These are phyloP conservation scores for Drosophila melanogaster DNA, from an alignment of 1,140 invertebrate species.

Conservation along the genomic window DNA sequence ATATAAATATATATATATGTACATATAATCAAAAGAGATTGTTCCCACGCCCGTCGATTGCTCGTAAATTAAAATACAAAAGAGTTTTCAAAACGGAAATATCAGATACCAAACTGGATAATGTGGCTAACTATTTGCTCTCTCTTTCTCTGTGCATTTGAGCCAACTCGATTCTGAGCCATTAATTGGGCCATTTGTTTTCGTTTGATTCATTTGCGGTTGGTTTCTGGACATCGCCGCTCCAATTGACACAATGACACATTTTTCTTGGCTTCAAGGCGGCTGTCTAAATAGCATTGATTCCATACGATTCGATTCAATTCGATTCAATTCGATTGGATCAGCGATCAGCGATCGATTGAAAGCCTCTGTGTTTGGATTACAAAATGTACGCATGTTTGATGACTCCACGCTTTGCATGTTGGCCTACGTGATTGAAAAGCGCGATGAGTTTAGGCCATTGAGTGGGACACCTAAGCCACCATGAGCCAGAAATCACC, in stretches of 20 bases:
- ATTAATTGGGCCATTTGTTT: constrained; percentile 50
- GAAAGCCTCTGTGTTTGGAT: constrained; percentile 54
- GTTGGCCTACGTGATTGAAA: constrained; percentile 59
- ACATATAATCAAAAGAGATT: constrained; percentile 4
- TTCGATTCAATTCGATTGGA: background rate
- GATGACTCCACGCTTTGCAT: constrained; percentile 34
- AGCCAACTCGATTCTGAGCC: constrained; percentile 12
- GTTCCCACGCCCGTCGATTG: constrained; percentile 66
- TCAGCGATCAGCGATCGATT: constrained; percentile 51
- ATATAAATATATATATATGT: background rate
- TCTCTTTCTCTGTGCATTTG: background rate
- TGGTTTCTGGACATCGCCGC: constrained; percentile 30
- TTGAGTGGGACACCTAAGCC: constrained; percentile 23
- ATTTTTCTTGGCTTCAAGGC: constrained; percentile 68
- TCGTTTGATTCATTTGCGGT: constrained; percentile 63
- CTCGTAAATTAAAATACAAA: constrained; percentile 53
- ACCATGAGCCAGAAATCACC: background rate
- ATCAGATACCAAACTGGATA: constrained; percentile 30
- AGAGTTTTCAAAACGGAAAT: constrained; percentile 59
- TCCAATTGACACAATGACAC: constrained; percentile 79
- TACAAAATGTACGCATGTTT: constrained; percentile 82
- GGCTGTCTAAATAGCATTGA: constrained; percentile 28
- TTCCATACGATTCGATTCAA: constrained; percentile 28
- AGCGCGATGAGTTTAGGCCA: constrained; percentile 19
- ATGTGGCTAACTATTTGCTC: constrained; percentile 6